Evolutionary conservation across 1,140 invertebrate species (phyloP), one percentile per base, ranked within the genome.

Genomic region (Lepidurus couesii): DNA sequence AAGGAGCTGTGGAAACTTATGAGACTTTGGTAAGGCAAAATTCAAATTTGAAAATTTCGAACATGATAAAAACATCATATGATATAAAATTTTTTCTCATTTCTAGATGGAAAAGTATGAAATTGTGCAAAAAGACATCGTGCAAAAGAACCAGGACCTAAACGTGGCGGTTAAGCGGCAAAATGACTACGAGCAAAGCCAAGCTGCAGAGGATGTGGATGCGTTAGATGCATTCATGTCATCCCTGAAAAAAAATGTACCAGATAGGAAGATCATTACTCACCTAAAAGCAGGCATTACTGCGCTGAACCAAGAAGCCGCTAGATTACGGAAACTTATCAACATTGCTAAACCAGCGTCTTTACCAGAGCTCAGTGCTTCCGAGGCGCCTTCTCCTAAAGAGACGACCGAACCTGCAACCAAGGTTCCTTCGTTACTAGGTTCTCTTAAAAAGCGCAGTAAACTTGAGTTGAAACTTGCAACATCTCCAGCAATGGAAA

Each of bases 311-410:
- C 75, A 87, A 44, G 92, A 97, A 82, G 89, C 93, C 78, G 84
- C 85, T 6, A 90, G 89, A 81, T 83, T 92, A 1, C 85, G 91
- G 47, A 90, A 90, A 79, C 84, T 97, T 21, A 88, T 93, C 1
- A 92, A 95, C 81, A 87, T 97, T 77, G 91, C 93, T 0, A 90
- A 91, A 83, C 95, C 95, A 7, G 87, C 89, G 1, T 85, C 88
- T 82, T 84, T 93, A 24, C 91, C 91, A 3, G 79, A 81, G 76
- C 44, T 81, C 8, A 34, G 77, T 47, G 21, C 53, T 8, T 34
- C 34, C 34, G 45, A 24, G 44, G 42, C 21, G 24, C 10, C 44
- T 26, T 26, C n/a, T 78, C 45, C 26, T 7, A 76, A 43, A 26
- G n/a, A 45, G n/a, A 77, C 34, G 2, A n/a, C 16, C 13, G 43